A percentile compares a stretch with the other conserved stretches of the same genome.
Evolutionary conservation across 2,113 vertebrate genomes (phyloP).

Genomic region (Tinamus guttatus): DNA sequence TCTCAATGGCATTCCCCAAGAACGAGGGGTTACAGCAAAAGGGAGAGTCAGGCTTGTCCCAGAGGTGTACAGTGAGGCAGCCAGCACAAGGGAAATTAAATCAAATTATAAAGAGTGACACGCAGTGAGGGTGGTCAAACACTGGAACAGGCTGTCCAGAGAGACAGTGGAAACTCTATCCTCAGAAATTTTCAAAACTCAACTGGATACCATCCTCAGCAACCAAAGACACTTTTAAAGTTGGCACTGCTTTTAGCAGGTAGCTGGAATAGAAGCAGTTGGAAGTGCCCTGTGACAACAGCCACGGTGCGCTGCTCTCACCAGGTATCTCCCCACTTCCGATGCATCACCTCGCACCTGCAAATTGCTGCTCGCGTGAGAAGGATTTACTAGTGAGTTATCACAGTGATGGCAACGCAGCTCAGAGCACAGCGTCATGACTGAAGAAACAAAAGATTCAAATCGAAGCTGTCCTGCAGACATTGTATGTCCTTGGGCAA

Average conservation of each 20-base stretch:
- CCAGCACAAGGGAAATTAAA: background rate
- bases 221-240: background rate
- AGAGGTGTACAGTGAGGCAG: background rate
- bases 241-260: background rate
- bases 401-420: background rate
- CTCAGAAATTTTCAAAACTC: background rate
- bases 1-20: background rate
- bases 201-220: background rate
- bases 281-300: background rate
- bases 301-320: background rate
- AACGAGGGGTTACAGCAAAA: background rate
- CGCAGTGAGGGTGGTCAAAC: background rate
- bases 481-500: background rate
- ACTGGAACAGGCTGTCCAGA: background rate
- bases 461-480: background rate
- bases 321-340: background rate
- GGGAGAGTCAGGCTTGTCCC: background rate
- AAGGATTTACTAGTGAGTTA: background rate
- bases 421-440: background rate
- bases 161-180: background rate
- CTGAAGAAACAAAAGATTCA: background rate
- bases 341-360: background rate
- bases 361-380: background rate
- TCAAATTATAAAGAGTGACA: background rate
- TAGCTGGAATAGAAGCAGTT: background rate